Evolutionary conservation across 2,113 vertebrate species (phyloP).

Genomic region (Synodontis membranacea): DNA sequence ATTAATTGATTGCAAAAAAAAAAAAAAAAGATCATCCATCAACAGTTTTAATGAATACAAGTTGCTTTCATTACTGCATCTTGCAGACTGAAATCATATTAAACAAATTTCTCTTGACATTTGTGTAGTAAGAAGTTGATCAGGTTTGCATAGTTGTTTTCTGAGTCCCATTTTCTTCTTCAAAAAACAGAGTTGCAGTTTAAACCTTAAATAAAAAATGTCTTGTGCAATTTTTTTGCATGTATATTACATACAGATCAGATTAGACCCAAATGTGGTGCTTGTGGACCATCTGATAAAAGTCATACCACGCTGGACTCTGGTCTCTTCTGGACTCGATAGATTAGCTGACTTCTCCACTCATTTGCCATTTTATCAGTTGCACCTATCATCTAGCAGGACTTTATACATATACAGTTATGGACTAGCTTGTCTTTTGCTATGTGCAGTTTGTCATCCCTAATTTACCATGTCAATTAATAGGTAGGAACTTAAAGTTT

Average conservation of each 20-base stretch:
- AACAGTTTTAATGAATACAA: background rate
- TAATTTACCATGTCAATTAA: background rate
- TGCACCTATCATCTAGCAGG: background rate
- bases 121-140: background rate
- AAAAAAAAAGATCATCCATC: background rate
- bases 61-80: background rate
- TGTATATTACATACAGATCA: background rate
- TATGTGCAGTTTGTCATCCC: too few species aligned
- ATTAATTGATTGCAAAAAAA: background rate
- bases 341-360: background rate
- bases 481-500: background rate
- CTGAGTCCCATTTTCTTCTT: background rate
- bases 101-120: background rate
- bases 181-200: background rate
- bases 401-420: background rate
- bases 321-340: background rate
- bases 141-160: background rate
- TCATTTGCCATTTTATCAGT: background rate
- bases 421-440: background rate
- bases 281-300: background rate
- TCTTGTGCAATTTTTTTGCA: background rate
- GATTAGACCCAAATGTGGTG: background rate
- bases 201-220: background rate
- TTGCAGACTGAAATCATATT: background rate
- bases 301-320: background rate